These are phyloP conservation scores for Andricus curvator DNA, from an alignment of 2,888 invertebrate species.

Conservation along the genomic window DNA sequence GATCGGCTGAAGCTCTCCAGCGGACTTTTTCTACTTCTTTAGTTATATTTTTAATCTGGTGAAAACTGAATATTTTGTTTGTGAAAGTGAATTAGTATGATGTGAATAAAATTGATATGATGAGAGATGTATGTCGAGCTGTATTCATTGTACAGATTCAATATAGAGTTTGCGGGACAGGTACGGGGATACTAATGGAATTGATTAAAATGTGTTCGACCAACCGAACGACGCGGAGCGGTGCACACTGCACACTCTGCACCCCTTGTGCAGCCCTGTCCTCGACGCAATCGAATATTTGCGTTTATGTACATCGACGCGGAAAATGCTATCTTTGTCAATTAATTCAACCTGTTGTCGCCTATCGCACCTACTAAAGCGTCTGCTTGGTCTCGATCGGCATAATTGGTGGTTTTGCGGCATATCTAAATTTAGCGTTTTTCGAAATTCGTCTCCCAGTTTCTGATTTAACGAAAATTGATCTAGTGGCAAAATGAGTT, in stretches of 20 bases:
- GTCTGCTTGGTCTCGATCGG: conserved; percentile 56
- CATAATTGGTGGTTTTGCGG: conserved; percentile 70
- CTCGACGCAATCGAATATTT: conserved; percentile 72
- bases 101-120: background rate
- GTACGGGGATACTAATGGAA: conserved; percentile 75
- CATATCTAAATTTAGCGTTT: conserved; percentile 44
- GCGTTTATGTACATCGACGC: conserved; percentile 73
- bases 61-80: background rate
- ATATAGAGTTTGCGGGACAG: conserved; percentile 39
- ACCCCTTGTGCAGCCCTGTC: conserved; percentile 53
- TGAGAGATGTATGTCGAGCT: background rate
- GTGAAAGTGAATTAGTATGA: background rate
- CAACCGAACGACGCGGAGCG: conserved; percentile 71
- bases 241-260: conserved; percentile 44
- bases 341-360: conserved; percentile 77
- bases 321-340: conserved; percentile 77
- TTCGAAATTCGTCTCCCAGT: conserved; percentile 47
- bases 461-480: background rate
- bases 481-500: background rate
- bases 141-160: background rate
- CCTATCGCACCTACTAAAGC: conserved; percentile 50
- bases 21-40: background rate
- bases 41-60: background rate
- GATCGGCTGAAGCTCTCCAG: background rate
- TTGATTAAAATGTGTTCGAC: conserved; percentile 78